These are phyloP conservation scores for Macroteleia sp. DNA, from an alignment of 2,888 invertebrate species.

Conservation along the genomic window DNA sequence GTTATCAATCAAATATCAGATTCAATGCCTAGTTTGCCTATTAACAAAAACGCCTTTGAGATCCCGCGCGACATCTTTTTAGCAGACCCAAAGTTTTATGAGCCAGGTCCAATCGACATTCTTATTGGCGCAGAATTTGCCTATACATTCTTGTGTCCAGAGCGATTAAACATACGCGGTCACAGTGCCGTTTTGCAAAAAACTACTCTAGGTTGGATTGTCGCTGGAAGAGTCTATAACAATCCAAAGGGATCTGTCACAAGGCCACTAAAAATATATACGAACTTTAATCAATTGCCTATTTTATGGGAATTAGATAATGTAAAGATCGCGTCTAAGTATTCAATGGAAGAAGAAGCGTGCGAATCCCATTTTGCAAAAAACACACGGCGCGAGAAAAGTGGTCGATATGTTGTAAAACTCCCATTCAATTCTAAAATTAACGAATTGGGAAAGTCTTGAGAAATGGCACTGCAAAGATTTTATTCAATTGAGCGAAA, in stretches of 20 bases:
- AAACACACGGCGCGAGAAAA: background rate
- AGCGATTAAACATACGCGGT: too few relatives aligned
- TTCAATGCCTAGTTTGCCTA: too few relatives aligned
- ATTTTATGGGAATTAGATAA: conserved; percentile 9
- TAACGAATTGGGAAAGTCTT: background rate
- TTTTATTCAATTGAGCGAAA: background rate
- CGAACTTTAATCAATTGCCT: background rate
- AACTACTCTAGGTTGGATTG: too few relatives aligned
- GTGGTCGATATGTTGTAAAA: background rate
- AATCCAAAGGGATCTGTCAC: too few relatives aligned
- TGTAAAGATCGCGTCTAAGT: background rate
- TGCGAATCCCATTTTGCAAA: background rate
- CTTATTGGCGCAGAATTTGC: background rate
- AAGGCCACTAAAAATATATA: too few relatives aligned
- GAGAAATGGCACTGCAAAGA: background rate
- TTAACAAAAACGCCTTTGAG: too few relatives aligned
- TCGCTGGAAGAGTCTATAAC: too few relatives aligned
- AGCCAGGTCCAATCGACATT: background rate
- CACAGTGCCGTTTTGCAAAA: too few relatives aligned
- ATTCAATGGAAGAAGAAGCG: background rate
- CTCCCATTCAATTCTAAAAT: background rate
- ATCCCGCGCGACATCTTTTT: too few relatives aligned
- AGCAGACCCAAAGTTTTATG: too few relatives aligned
- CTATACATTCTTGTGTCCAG: background rate
- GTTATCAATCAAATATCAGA: too few relatives aligned